Percentiles rank a stretch among this genome's conserved stretches.
phyloP scores from a whole-genome alignment of 1,140 invertebrate genomes.

The Trachelipus rathkii region DNA sequence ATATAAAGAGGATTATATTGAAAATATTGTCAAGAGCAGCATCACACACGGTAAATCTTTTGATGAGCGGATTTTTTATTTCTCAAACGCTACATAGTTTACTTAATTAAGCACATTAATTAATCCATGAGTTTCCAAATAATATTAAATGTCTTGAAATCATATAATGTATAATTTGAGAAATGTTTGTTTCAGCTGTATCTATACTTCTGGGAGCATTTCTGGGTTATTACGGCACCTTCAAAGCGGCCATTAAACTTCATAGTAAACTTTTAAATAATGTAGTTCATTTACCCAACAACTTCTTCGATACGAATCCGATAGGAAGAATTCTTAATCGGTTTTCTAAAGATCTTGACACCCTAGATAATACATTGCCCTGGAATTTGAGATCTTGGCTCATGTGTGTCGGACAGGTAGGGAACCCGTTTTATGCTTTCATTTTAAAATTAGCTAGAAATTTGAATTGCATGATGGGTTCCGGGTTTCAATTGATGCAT shows the following conservation, averaged over 20 bases:
- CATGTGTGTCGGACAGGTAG: constrained; percentile 54
- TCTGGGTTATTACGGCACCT: constrained; percentile 55
- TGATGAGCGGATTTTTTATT: too few species aligned
- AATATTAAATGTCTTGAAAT: too few species aligned
- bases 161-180: too few species aligned
- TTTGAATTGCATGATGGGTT: neutral
- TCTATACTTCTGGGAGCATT: constrained; percentile 50
- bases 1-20: too few species aligned
- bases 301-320: constrained; percentile 83
- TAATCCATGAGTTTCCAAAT: too few species aligned
- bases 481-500: neutral
- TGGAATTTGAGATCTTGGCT: constrained; percentile 60
- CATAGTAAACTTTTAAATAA: constrained; percentile 64
- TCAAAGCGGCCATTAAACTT: constrained; percentile 62
- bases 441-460: constrained; percentile 46
- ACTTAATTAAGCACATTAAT: too few species aligned
- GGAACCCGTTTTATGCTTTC: constrained; percentile 43
- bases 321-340: constrained; percentile 76
- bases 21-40: too few species aligned
- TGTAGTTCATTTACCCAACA: constrained; percentile 63
- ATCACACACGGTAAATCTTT: too few species aligned
- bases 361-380: constrained; percentile 69
- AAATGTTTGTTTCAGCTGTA: constrained; percentile 39
- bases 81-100: too few species aligned
- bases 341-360: constrained; percentile 79